These are phyloP conservation scores for Malachius bipustulatus DNA, from an alignment of 2,888 invertebrate genomes.

Conservation along the genomic window DNA sequence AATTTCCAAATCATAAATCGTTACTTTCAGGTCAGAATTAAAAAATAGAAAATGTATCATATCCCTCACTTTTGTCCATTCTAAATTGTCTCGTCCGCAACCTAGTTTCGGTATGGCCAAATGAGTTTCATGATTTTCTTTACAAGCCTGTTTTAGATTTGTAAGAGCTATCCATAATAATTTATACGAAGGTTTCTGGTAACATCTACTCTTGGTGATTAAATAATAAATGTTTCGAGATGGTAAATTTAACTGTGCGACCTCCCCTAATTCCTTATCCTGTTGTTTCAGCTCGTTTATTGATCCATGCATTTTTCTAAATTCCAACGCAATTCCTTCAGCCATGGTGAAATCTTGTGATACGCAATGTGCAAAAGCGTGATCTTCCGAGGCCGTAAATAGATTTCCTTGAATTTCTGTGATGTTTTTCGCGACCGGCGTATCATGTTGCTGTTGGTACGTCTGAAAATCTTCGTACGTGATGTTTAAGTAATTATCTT, in stretches of 20 bases:
- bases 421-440: background rate
- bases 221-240: too few species aligned
- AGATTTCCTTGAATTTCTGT: background rate
- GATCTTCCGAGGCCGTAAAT: background rate
- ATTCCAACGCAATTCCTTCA: conserved; percentile 1
- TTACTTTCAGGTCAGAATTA: conserved; percentile 1
- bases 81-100: conserved; percentile 1
- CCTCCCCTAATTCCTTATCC: background rate
- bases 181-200: conserved; percentile 3
- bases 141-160: background rate
- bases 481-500: background rate
- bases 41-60: conserved; percentile 17
- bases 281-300: background rate
- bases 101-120: conserved; percentile 7
- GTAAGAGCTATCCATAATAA: background rate
- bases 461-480: conserved; percentile 4
- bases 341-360: conserved; percentile 5
- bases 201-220: background rate
- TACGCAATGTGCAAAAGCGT: conserved; percentile 3
- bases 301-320: conserved; percentile 2
- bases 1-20: too few species aligned
- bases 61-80: conserved; percentile 23
- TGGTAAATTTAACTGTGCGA: conserved; percentile 7
- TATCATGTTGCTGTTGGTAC: background rate
- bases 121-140: background rate